Evolutionary conservation across 92 coral and sea anemone genomes (phyloP).

Genomic region (Parazoanthus swiftii): DNA sequence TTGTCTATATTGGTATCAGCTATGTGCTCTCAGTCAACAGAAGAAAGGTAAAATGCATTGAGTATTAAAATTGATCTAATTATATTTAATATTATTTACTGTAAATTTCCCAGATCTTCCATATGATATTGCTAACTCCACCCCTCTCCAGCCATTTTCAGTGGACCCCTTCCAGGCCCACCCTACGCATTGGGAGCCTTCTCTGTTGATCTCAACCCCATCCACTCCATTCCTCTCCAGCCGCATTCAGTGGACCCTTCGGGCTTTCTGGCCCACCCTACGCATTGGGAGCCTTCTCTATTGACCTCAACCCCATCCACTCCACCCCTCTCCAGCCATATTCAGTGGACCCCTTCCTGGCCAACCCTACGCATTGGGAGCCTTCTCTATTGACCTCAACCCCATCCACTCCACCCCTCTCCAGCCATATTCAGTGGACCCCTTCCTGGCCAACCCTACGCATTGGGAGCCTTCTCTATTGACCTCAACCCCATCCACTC

Average conservation of each 20-base stretch:
- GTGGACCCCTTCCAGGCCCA: background rate
- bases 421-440: background rate
- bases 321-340: background rate
- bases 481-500: background rate
- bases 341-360: background rate
- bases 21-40: slow-evolving; percentile 69
- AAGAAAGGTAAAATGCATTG: slow-evolving; percentile 50
- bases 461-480: background rate
- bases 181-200: background rate
- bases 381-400: background rate
- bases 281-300: background rate
- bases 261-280: background rate
- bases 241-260: background rate
- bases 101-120: too few species aligned
- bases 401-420: background rate
- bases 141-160: background rate
- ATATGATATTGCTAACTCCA: background rate
- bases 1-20: slow-evolving; percentile 71
- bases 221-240: background rate
- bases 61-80: too few species aligned
- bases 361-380: background rate
- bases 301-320: background rate
- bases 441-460: background rate
- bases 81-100: too few species aligned
- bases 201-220: too few species aligned